Conservation (phyloP, 2,113 vertebrate species). For the Cyprinodon variegatus region DNA sequence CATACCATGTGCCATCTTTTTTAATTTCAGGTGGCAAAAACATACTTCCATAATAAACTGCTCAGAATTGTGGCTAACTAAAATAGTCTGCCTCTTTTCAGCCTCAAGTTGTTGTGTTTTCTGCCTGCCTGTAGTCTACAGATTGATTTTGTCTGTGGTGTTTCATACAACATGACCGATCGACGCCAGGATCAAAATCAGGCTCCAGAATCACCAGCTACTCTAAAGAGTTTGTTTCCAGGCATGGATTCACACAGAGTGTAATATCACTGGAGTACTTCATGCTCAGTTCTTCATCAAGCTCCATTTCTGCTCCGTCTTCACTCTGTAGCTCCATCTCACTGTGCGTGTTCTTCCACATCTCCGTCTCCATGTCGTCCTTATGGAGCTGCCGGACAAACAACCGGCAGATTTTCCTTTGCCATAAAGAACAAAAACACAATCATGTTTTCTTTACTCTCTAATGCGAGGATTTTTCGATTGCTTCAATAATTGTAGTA, state of each 20-base stretch:
- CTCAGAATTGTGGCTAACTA: too few species aligned
- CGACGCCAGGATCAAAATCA: neutral
- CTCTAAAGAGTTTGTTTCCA: conserved; percentile 1
- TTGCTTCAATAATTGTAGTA: neutral
- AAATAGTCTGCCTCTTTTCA: too few species aligned
- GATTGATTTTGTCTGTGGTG: neutral
- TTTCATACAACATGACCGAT: neutral
- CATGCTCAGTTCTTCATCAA: conserved; percentile 30
- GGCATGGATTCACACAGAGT: conserved; percentile 54
- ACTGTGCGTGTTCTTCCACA: conserved; percentile 60
- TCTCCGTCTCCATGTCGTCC: conserved; percentile 66
- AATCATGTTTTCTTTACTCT: neutral
- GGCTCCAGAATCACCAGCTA: neutral
- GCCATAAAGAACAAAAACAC: neutral
- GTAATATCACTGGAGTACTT: conserved; percentile 62
- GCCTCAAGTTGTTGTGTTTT: neutral
- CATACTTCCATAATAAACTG: neutral
- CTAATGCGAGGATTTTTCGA: too few species aligned
- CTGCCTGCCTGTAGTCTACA: neutral
- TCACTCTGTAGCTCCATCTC: conserved; percentile 29
- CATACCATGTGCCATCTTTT: too few species aligned
- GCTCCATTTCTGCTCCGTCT: conserved; percentile 5
- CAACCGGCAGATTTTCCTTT: conserved; percentile 38
- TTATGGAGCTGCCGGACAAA: conserved; percentile 18
- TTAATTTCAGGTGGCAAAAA: too few species aligned